Percentiles rank a stretch among this genome's conserved stretches.
phyloP scores from a whole-genome alignment of 2,797 vertebrate genomes.

The Helicolenus hilgendorfi region DNA sequence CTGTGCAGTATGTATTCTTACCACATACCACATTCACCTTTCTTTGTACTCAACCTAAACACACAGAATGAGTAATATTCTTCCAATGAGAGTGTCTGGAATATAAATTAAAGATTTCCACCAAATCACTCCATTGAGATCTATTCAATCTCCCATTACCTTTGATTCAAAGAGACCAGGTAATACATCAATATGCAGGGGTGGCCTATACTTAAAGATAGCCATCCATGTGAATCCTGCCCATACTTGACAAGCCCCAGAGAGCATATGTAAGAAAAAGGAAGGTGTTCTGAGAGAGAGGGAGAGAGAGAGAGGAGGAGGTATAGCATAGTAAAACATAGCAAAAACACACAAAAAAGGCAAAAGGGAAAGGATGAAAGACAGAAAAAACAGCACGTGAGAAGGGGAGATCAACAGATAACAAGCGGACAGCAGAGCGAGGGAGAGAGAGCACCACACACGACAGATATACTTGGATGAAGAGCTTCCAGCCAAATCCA shows the following conservation, averaged over 20 bases:
- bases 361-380: not conserved
- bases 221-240: slow-evolving; percentile 56
- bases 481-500: slow-evolving; percentile 69
- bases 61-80: slow-evolving; percentile 26
- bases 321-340: not conserved
- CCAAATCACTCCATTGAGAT: slow-evolving; percentile 69
- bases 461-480: slow-evolving; percentile 49
- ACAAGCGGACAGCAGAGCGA: not conserved
- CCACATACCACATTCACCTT: slow-evolving; percentile 6
- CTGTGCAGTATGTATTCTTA: not conserved
- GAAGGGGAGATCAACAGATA: slow-evolving; percentile 41
- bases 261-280: slow-evolving; percentile 51
- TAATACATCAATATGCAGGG: slow-evolving; percentile 65
- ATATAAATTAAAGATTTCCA: slow-evolving; percentile 73
- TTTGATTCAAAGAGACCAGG: slow-evolving; percentile 62
- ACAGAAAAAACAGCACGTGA: slow-evolving; percentile 15
- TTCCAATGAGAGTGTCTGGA: slow-evolving; percentile 35
- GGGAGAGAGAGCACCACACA: not conserved
- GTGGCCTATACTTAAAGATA: slow-evolving; percentile 68
- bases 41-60: slow-evolving; percentile 10
- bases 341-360: not conserved
- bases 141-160: slow-evolving; percentile 62
- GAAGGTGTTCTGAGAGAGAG: slow-evolving; percentile 34
- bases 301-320: not conserved
- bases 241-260: slow-evolving; percentile 52